Evolutionary conservation across 1,140 invertebrate species (phyloP).

Genomic region (Leptoteleia sp.): DNA sequence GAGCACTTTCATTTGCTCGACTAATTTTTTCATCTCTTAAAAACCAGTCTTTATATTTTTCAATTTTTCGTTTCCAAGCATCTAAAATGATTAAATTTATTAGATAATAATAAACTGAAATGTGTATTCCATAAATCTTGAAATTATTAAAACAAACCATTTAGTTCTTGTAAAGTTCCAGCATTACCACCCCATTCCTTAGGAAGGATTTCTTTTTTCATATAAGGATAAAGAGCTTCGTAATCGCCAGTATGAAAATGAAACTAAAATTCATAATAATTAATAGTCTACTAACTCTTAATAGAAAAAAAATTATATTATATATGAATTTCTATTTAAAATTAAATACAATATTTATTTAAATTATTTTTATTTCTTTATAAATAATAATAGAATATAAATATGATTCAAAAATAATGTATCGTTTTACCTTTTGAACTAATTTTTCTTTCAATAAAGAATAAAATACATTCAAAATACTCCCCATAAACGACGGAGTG

Average conservation of each 20-base stretch:
- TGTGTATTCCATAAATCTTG: neutral
- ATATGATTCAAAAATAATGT: neutral
- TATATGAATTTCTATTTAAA: too few species aligned
- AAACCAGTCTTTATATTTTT: conserved; percentile 79
- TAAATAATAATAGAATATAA: too few species aligned
- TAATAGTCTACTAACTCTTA: too few species aligned
- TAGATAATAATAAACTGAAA: conserved; percentile 3
- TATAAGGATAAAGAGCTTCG: conserved; percentile 75
- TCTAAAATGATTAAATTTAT: conserved; percentile 64
- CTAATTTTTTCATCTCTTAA: conserved; percentile 79
- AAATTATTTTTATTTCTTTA: too few species aligned
- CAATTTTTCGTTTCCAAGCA: conserved; percentile 77
- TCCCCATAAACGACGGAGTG: conserved; percentile 74
- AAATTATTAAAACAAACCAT: conserved; percentile 67
- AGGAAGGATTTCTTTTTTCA: conserved; percentile 80
- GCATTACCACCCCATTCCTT: conserved; percentile 81
- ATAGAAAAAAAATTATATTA: too few species aligned
- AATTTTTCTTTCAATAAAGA: conserved; percentile 77
- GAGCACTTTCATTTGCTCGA: conserved; percentile 76
- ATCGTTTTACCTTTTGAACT: conserved; percentile 73
- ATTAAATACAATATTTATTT: too few species aligned
- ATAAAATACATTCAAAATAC: conserved; percentile 74
- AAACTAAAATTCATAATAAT: conserved; percentile 64
- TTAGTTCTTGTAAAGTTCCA: conserved; percentile 76
- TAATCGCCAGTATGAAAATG: conserved; percentile 70